Evolutionary conservation across 2,797 vertebrate species (phyloP).

Genomic region (Echeneis naucrates): DNA sequence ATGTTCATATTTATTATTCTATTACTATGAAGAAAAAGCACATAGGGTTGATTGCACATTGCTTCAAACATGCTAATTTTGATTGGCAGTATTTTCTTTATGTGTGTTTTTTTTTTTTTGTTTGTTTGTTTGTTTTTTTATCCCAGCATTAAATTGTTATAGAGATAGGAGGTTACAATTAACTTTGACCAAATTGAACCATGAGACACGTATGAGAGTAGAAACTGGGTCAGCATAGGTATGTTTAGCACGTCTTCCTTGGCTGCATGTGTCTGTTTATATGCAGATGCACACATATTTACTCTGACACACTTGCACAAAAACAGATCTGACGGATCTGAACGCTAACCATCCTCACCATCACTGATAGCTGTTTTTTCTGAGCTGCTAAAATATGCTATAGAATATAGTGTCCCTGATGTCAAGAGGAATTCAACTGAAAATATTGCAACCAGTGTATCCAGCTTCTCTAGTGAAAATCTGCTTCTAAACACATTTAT

Average conservation of each 20-base stretch:
- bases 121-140: background rate
- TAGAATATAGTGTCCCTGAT: background rate
- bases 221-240: background rate
- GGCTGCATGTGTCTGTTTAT: background rate
- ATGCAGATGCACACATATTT: conserved; percentile 3
- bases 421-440: conserved; percentile 16
- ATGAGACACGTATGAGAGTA: background rate
- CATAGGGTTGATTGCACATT: background rate
- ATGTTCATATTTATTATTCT: background rate
- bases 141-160: background rate
- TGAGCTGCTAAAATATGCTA: conserved; percentile 1
- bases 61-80: background rate
- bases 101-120: background rate
- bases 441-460: background rate
- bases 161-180: background rate
- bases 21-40: background rate
- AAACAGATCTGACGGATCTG: conserved; percentile 21
- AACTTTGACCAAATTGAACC: background rate
- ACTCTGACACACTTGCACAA: conserved; percentile 39
- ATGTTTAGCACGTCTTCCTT: background rate
- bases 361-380: conserved; percentile 15
- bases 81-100: background rate
- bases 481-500: conserved; percentile 2
- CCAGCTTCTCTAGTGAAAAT: conserved; percentile 22
- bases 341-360: background rate